A percentile compares a stretch with the other conserved stretches of the same genome.
phyloP scores from a whole-genome alignment of 2,797 vertebrate genomes.

The Spatula clypeata region DNA sequence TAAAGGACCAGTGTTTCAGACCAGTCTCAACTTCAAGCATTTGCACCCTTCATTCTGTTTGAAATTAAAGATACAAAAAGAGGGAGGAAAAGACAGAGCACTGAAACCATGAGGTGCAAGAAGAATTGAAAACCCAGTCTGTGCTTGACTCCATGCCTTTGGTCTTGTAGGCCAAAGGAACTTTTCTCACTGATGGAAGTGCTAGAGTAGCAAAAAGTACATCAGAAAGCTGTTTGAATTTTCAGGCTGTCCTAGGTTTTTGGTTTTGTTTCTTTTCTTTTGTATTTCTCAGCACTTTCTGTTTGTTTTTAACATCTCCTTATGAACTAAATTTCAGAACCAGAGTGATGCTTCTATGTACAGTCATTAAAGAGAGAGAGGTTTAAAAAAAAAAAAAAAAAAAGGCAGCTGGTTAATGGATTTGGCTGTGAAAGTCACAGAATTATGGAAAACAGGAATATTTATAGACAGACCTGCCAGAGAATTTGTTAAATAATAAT shows the following conservation, averaged over 20 bases:
- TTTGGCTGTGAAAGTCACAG: conserved; percentile 47
- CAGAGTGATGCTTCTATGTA: not conserved
- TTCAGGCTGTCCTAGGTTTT: not conserved
- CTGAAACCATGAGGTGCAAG: not conserved
- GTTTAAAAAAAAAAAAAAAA: not conserved
- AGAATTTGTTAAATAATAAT: conserved; percentile 56
- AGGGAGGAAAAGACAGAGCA: not conserved
- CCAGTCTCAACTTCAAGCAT: not conserved
- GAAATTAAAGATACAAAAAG: conserved; percentile 15
- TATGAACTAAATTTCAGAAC: conserved; percentile 2
- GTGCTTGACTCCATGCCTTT: not conserved
- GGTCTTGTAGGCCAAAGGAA: not conserved
- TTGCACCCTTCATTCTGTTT: not conserved
- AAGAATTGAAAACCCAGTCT: not conserved
- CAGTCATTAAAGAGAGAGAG: not conserved
- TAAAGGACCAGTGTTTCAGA: not conserved
- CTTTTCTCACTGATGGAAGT: not conserved
- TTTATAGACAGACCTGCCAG: conserved; percentile 24
- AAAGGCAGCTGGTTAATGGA: not conserved
- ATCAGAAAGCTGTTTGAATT: not conserved
- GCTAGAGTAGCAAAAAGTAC: not conserved
- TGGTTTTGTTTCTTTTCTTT: not conserved
- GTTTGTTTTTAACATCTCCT: not conserved
- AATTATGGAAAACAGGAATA: conserved; percentile 46
- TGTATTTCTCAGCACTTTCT: not conserved